A percentile compares a stretch with the other conserved stretches of the same genome.
Evolutionary conservation across 2,113 vertebrate species (phyloP).

Genomic region (Dryoscopus gambensis): DNA sequence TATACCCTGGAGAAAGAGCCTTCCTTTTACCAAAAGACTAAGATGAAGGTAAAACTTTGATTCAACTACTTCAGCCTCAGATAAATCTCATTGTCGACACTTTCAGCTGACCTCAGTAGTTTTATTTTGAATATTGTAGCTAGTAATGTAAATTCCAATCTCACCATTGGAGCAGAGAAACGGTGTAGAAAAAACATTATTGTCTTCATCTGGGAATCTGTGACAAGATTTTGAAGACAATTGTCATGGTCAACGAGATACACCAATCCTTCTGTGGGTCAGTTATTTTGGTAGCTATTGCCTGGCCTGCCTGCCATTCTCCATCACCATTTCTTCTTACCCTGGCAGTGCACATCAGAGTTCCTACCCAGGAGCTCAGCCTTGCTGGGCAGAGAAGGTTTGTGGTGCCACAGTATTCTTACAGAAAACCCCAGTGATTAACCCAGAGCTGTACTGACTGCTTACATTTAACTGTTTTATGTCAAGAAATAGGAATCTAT

Average conservation of each 20-base stretch:
- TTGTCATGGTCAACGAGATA: background rate
- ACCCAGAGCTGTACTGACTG: background rate
- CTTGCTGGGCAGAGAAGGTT: background rate
- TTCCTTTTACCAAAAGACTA: background rate
- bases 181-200: background rate
- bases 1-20: background rate
- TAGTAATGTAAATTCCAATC: background rate
- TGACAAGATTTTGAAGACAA: background rate
- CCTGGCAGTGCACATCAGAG: background rate
- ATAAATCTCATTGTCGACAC: background rate
- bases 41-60: constrained; percentile 16
- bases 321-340: background rate
- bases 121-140: background rate
- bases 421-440: background rate
- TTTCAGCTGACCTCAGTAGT: background rate
- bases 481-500: background rate
- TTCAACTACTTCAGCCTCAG: background rate
- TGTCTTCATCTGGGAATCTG: background rate
- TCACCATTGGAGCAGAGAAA: background rate
- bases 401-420: background rate
- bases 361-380: background rate
- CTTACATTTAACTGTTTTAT: background rate
- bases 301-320: background rate
- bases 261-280: background rate
- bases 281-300: background rate